Evolutionary conservation across 1,140 invertebrate species (phyloP).

Genomic region (Cotesia typhae): DNA sequence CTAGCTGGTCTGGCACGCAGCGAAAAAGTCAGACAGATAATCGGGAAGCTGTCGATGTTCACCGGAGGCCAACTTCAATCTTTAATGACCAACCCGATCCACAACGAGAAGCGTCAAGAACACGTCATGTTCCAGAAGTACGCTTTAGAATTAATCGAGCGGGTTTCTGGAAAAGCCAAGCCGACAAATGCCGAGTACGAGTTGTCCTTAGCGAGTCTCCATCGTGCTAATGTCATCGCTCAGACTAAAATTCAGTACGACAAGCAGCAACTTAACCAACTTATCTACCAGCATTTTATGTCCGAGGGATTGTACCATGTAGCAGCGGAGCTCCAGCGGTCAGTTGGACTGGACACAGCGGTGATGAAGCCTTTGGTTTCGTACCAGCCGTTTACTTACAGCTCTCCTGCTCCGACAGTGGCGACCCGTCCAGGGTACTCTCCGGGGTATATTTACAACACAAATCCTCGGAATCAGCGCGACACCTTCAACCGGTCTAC

Average conservation of each 20-base stretch:
- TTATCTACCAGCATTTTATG: conserved; percentile 90
- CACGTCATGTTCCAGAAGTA: conserved; percentile 97
- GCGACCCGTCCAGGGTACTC: conserved; percentile 54
- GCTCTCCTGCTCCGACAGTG: conserved; percentile 55
- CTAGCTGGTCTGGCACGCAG: conserved; percentile 90
- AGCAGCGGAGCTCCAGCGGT: conserved; percentile 77
- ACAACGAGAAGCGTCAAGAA: conserved; percentile 94
- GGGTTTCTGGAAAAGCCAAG: conserved; percentile 91
- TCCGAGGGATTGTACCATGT: conserved; percentile 79
- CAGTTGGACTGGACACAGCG: conserved; percentile 72
- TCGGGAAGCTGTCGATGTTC: conserved; percentile 94
- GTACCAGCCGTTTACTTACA: conserved; percentile 71
- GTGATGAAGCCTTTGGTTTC: conserved; percentile 63
- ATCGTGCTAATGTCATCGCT: conserved; percentile 90
- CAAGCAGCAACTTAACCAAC: conserved; percentile 88
- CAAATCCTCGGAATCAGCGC: conserved; percentile 44
- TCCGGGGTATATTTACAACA: conserved; percentile 61
- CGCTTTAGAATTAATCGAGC: conserved; percentile 88
- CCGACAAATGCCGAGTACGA: conserved; percentile 81
- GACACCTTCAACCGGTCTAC: too few relatives aligned
- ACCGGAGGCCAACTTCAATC: conserved; percentile 91
- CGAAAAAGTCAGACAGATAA: conserved; percentile 92
- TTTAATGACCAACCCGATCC: conserved; percentile 93
- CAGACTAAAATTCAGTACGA: conserved; percentile 95
- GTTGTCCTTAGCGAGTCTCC: conserved; percentile 85